Evolutionary conservation across 2,888 invertebrate genomes (phyloP).

Genomic region (Drosophila pseudotalamancana): DNA sequence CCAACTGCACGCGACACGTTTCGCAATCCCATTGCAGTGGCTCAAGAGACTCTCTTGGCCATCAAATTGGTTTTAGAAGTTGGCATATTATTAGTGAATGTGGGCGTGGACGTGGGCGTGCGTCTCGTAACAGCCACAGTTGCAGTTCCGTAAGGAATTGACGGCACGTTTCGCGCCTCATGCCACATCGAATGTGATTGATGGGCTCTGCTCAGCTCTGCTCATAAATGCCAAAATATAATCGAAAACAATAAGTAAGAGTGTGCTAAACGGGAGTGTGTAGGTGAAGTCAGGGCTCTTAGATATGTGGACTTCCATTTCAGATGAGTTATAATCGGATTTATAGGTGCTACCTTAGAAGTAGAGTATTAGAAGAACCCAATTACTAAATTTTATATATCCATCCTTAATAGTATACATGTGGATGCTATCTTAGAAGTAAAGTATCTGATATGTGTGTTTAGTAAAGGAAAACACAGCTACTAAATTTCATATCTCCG

Average conservation of each 20-base stretch:
- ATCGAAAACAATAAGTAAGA: conserved; percentile 1
- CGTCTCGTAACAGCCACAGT: conserved; percentile 1
- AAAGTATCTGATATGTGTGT: too few species aligned
- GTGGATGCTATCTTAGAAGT: too few species aligned
- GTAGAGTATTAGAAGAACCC: too few species aligned
- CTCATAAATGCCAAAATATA: conserved; percentile 69
- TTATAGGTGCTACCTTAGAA: too few species aligned
- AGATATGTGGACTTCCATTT: too few species aligned
- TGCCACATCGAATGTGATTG: conserved; percentile 55
- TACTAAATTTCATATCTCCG: too few species aligned
- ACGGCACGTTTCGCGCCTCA: conserved; percentile 64
- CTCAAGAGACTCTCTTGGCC: neutral
- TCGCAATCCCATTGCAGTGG: conserved; percentile 54
- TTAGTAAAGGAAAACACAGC: too few species aligned
- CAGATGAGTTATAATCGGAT: too few species aligned
- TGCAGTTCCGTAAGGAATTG: conserved; percentile 25
- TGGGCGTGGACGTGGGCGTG: conserved; percentile 11
- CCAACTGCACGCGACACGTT: conserved; percentile 71
- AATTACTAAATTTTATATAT: too few species aligned
- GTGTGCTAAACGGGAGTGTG: neutral
- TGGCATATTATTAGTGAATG: too few species aligned
- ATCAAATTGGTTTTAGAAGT: conserved; percentile 29
- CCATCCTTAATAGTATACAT: too few species aligned
- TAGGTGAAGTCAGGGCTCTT: too few species aligned
- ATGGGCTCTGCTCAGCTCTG: conserved; percentile 46